Evolutionary conservation across 2,113 vertebrate genomes (phyloP).

Genomic region (Morone saxatilis): DNA sequence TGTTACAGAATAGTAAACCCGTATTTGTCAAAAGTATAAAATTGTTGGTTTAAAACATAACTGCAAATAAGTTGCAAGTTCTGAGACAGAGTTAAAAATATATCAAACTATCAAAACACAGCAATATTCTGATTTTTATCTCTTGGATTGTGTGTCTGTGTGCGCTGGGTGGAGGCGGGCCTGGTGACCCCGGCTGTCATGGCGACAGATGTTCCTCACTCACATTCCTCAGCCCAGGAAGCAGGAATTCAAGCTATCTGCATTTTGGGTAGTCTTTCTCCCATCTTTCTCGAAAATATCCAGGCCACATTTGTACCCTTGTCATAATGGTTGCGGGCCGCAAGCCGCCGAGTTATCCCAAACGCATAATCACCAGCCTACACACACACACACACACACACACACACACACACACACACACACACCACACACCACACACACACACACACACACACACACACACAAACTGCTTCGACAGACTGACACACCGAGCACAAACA

Average conservation of each 20-base stretch:
- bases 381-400: conserved; percentile 41
- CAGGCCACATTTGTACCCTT: conserved; percentile 64
- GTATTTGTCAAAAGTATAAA: neutral
- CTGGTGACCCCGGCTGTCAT: conserved; percentile 79
- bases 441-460: conserved; percentile 39
- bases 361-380: conserved; percentile 63
- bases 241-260: conserved; percentile 81
- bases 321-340: conserved; percentile 55
- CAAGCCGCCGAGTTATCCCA: conserved; percentile 56
- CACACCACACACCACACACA: conserved; percentile 24
- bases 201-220: conserved; percentile 81
- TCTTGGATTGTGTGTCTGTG: conserved; percentile 12
- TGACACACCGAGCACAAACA: conserved; percentile 21
- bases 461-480: conserved; percentile 16
- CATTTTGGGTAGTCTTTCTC: conserved; percentile 56
- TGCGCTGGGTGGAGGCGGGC: conserved; percentile 53
- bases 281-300: conserved; percentile 66
- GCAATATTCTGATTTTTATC: neutral
- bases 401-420: conserved; percentile 9
- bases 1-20: neutral
- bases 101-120: neutral
- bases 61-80: neutral
- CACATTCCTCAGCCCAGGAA: conserved; percentile 79
- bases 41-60: neutral
- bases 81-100: neutral